Percentiles rank a stretch among this genome's conserved stretches.
These are phyloP conservation scores for Ephydatia muelleri DNA, from an alignment of 37 sponge, comb jelly and placozoan genomes.

Conservation along the genomic window DNA sequence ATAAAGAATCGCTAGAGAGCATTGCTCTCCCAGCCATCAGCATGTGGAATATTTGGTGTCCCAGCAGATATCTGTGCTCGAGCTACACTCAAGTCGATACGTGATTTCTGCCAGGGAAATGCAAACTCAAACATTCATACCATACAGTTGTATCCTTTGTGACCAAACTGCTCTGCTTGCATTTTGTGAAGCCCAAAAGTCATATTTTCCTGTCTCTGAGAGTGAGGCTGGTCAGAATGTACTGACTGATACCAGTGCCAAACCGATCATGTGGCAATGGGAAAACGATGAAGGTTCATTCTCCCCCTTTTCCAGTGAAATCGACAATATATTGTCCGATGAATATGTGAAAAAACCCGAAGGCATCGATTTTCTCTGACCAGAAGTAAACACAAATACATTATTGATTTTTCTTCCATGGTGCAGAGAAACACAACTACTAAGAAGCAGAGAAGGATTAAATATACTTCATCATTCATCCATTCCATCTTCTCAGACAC, in stretches of 20 bases:
- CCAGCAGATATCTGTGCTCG: slow-evolving; percentile 60
- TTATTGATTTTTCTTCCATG: slow-evolving; percentile 62
- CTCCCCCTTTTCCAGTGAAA: slow-evolving; percentile 18
- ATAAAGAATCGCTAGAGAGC: slow-evolving; percentile 20
- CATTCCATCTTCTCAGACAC: neutral
- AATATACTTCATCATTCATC: neutral
- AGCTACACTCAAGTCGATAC: slow-evolving; percentile 45
- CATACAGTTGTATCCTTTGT: slow-evolving; percentile 47
- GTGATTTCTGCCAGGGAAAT: slow-evolving; percentile 28
- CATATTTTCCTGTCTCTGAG: neutral
- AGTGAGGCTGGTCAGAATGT: neutral
- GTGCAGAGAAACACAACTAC: slow-evolving; percentile 60
- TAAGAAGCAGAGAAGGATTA: slow-evolving; percentile 17
- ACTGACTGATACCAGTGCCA: neutral
- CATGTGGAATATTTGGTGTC: slow-evolving; percentile 70
- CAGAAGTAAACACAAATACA: slow-evolving; percentile 24
- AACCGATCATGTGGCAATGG: slow-evolving; percentile 39
- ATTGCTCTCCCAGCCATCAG: slow-evolving; percentile 77
- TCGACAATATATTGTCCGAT: slow-evolving; percentile 6
- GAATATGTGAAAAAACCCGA: slow-evolving; percentile 27
- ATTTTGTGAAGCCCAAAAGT: slow-evolving; percentile 7
- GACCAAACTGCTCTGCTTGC: neutral
- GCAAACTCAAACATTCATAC: slow-evolving; percentile 6
- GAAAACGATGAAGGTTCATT: slow-evolving; percentile 50
- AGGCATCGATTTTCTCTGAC: neutral